Base-by-base conservation (phyloP, 2,797 vertebrate genomes). In the Nyctalus aviator region DNA sequence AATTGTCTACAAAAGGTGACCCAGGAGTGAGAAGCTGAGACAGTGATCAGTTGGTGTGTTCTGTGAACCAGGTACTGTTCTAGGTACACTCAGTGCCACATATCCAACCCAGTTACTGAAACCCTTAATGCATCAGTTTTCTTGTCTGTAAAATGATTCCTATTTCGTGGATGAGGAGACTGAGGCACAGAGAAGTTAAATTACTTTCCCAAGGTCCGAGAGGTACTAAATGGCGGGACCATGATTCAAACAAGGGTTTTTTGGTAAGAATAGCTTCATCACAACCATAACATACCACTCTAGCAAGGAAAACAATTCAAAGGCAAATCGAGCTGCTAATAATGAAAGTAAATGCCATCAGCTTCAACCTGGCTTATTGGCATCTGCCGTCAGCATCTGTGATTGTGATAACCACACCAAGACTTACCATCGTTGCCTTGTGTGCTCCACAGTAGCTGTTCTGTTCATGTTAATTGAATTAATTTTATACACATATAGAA, bases 41-140 rank as follows among this genome's bases (percentile, higher is more conserved):
- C 10, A 32, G 18, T 2, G 8, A 89, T 71, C 18, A 14, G 6
- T 4, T n/a, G 32, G 55, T 30, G 11, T 27, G n/a, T 27, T 55
- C 32, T 69, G 0, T 46, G 50, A 48, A 18, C 44, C 44, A 64
- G 75, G 37, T 55, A 27, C 15, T 62, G 48, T 73, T 57, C n/a
- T 25, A 35, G 27, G 18, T 37, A 2, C 2, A 64, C 57, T 81
- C 18, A 9, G 3, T 32, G 2, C 27, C 35, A 35, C 18, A 0
- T 35, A 44, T 10, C 32, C 85, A 27, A 77, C 21, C 14, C 27
- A 44, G 35, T 78, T n/a, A n/a, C 18, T 8, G 20, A 79, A 48
- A n/a, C 48, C 20, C 81, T 90, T 18, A 53, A 53, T 53, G 57
- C 17, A 62, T 94, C 37, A 8, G 13, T 87, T 90, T 95, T 64